phyloP scores from a whole-genome alignment of 2,113 vertebrate species.

The Lepisosteus oculatus region DNA sequence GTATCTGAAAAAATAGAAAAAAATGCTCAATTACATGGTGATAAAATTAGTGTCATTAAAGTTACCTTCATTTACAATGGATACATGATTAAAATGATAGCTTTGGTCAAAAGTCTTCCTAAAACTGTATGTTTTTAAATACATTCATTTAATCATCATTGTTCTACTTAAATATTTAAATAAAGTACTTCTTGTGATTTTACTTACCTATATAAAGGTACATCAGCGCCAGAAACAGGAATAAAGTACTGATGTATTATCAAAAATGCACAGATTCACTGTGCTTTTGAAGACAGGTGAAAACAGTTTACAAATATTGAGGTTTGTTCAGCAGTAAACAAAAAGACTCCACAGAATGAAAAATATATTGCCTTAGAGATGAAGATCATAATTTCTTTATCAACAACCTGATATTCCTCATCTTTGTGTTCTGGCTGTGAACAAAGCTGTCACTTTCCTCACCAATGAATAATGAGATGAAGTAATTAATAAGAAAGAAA shows the following conservation, averaged over 20 bases:
- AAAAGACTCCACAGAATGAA: not conserved
- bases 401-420: not conserved
- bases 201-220: not conserved
- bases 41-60: too few relatives aligned
- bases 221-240: not conserved
- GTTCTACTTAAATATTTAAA: not conserved
- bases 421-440: not conserved
- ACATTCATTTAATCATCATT: not conserved
- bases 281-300: constrained; percentile 10
- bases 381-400: constrained; percentile 4
- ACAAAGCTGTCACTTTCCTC: not conserved
- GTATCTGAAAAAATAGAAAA: too few relatives aligned
- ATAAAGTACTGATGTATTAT: not conserved
- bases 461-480: not conserved
- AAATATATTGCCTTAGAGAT: constrained; percentile 7
- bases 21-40: too few relatives aligned
- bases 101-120: too few relatives aligned
- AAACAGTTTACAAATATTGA: not conserved
- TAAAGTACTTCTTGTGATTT: not conserved
- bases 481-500: not conserved
- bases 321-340: not conserved
- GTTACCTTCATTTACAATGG: too few relatives aligned
- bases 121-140: too few relatives aligned
- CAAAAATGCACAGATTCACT: constrained; percentile 7
- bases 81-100: too few relatives aligned